These are phyloP conservation scores for Limanda limanda DNA, from an alignment of 2,113 vertebrate species.

Conservation along the genomic window DNA sequence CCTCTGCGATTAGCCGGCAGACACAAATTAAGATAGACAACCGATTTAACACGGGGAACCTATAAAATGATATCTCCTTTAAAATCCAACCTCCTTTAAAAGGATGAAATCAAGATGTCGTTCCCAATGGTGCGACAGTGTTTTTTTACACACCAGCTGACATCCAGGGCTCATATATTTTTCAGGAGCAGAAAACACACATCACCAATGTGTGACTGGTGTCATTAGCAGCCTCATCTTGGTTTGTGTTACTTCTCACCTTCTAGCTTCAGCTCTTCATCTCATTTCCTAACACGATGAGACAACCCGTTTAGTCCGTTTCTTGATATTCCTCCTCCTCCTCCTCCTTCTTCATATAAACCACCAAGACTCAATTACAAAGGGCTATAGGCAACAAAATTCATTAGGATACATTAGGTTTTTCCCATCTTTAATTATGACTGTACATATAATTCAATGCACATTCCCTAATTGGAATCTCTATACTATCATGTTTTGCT, in stretches of 20 bases:
- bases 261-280: not conserved
- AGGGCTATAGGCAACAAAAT: not conserved
- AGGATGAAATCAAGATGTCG: not conserved
- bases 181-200: conserved; percentile 19
- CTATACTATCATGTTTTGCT: not conserved
- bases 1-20: not conserved
- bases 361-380: not conserved
- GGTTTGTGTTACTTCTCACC: not conserved
- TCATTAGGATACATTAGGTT: not conserved
- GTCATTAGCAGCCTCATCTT: not conserved
- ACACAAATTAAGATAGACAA: not conserved
- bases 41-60: not conserved
- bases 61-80: not conserved
- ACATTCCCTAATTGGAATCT: not conserved
- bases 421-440: not conserved
- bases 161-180: not conserved
- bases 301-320: not conserved
- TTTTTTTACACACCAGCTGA: not conserved
- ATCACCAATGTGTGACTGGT: not conserved
- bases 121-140: conserved; percentile 5
- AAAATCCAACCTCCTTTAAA: not conserved
- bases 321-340: not conserved
- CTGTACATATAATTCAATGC: not conserved
- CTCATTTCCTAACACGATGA: not conserved
- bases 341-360: not conserved